Base-by-base conservation (phyloP, 64 coral and sea anemone species). In the Montipora foliosa region DNA sequence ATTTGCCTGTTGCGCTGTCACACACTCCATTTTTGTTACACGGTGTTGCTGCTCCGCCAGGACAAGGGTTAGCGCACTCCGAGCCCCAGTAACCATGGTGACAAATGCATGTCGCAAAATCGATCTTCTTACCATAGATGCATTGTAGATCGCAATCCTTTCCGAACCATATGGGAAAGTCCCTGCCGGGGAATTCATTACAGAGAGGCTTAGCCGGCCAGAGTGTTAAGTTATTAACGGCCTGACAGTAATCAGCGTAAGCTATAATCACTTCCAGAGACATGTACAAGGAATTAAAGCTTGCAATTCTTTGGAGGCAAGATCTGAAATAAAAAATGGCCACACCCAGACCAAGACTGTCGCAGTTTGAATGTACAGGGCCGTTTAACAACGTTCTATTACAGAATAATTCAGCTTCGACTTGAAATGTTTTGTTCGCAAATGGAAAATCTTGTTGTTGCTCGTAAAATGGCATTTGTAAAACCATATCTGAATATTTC, bases 151-250 rank as follows among this genome's bases (percentile, higher is more conserved):
- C 80, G 16, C 97, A 98, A 2, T 79, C 75, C 6, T 76, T 47
- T 8, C 97, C 97, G 73, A 87, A 96, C 97, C 97, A 98, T 4
- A 96, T 94, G 16, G 97, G 97, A 44, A 98, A 98, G 1, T 88
- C 48, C 21, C 75, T 89, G 46, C 94, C 97, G 19, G 72, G 87
- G 20, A 96, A 98, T 29, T 81, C 83, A 74, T 98, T 98, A 50
- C 97, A 98, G 0, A 98, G 78, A 14, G 76, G 80, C 84, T 82
- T 88, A 0, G 94, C 97, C 44, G 97, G 97, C 94, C 97, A 98
- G 8, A 80, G 79, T 1, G 91, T 88, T 44, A 94, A 19, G n/a
- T 78, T 88, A 13, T 94, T 84, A 51, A 93, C 74, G 3, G 47
- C 69, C 59, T 98, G 91, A 79, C 97, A 98, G 72, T 98, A 98